A percentile compares a stretch with the other conserved stretches of the same genome.
Conservation (phyloP, 2,888 invertebrate species). For the Baccha elongata region DNA sequence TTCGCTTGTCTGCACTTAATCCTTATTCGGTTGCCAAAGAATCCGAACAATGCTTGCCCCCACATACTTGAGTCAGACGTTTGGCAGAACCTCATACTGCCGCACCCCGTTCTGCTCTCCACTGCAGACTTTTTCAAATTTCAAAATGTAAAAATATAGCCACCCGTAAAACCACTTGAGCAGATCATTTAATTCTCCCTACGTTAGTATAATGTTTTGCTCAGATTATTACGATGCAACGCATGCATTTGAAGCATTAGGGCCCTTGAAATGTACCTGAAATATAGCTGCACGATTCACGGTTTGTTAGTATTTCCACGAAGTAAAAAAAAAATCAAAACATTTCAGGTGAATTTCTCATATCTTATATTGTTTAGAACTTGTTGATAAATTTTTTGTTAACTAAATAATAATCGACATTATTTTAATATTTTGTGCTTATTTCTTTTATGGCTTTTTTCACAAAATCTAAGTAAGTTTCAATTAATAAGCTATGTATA, state of each 20-base stretch:
- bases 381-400: too few relatives aligned
- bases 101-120: too few relatives aligned
- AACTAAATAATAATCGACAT: too few relatives aligned
- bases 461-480: too few relatives aligned
- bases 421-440: too few relatives aligned
- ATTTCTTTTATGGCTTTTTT: too few relatives aligned
- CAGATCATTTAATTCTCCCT: background rate
- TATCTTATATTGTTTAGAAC: too few relatives aligned
- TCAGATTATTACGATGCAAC: constrained; percentile 11
- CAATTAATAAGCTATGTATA: too few relatives aligned
- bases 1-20: constrained; percentile 40
- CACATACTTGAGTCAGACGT: constrained; percentile 25
- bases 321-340: background rate
- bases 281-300: background rate
- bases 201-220: background rate
- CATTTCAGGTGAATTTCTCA: background rate
- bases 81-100: constrained; percentile 11
- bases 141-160: background rate
- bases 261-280: background rate
- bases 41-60: constrained; percentile 46
- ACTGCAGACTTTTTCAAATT: background rate
- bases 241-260: constrained; percentile 8
- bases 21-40: constrained; percentile 58
- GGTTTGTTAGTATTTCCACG: background rate
- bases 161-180: constrained; percentile 25